Conservation (phyloP, 2,113 vertebrate species). For the Phaetusa simplex region DNA sequence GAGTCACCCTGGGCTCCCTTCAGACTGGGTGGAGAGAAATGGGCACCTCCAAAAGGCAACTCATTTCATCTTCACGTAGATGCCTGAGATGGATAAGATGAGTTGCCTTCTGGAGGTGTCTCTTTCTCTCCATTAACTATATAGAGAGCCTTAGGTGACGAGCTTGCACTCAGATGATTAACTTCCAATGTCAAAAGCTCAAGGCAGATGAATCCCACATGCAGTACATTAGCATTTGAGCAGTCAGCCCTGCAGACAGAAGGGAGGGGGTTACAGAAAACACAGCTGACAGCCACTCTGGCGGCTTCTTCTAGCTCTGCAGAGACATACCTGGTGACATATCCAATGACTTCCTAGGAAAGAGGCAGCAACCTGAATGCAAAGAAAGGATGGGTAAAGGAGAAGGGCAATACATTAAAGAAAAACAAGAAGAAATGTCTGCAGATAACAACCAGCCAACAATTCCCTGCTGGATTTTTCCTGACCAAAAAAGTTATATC, state of each 20-base stretch:
- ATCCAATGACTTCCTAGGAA: neutral
- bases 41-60: neutral
- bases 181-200: constrained; percentile 39
- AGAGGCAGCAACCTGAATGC: neutral
- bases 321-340: neutral
- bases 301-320: neutral
- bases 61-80: neutral
- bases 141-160: constrained; percentile 25
- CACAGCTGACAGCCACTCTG: neutral
- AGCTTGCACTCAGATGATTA: constrained; percentile 49
- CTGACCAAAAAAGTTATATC: neutral
- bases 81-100: constrained; percentile 9
- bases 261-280: neutral
- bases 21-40: neutral
- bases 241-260: neutral
- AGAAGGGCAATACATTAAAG: neutral
- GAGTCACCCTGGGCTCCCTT: neutral
- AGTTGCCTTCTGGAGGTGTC: constrained; percentile 37
- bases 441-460: neutral
- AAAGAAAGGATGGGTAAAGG: neutral
- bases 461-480: neutral
- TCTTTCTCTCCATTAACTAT: constrained; percentile 42
- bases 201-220: constrained; percentile 24
- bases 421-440: neutral
- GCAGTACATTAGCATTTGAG: constrained; percentile 8